Base-by-base conservation (phyloP, 2,797 vertebrate species). In the Pteropus rufus region DNA sequence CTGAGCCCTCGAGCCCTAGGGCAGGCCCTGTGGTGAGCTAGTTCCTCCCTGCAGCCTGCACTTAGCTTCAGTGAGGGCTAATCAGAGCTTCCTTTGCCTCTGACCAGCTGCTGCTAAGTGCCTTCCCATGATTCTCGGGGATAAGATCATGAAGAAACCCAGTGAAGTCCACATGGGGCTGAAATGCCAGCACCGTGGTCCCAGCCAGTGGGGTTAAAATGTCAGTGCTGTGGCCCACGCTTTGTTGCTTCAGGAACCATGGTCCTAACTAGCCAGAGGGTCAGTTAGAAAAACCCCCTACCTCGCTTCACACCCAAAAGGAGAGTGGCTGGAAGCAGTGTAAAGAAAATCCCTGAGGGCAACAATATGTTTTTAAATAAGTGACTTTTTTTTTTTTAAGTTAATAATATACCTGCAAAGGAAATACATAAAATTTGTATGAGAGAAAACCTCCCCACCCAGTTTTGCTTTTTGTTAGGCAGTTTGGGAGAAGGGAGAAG, bases 21-120 rank as follows among this genome's bases (percentile, higher is more conserved):
- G 56, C 72, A 94, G 97, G 95, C 56, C 67, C 95, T 96, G 95
- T 95, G 97, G 97, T 92, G 97, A 98, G 96, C 41, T 93, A 12
- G 41, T 31, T 62, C 2, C 31, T 64, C 93, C 21, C 97, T 87
- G 72, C 19, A 97, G 95, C 67, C 24, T 9, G 3, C 3, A 19
- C 90, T 83, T 8, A 62, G 95, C 94, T 97, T 96, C 80, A 0
- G 95, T 31, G 92, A 80, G 44, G 56, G 5, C 90, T 64, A 24
- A 58, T 49, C 23, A 0, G 14, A 75, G 96, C 54, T 76, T 18
- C 49, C 84, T 49, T 75, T 0, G 0, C 8, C 92, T 94, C 46
- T 86, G 0, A 0, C 10, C 36, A 1, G 3, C 58, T 62, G 84
- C 73, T 58, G 24, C 70, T 19, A 46, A n/a, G 75, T 54, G 12